Percentiles rank a stretch among this genome's conserved stretches.
Conservation (phyloP, 1,140 invertebrate genomes). For the Triops longicaudatus region DNA sequence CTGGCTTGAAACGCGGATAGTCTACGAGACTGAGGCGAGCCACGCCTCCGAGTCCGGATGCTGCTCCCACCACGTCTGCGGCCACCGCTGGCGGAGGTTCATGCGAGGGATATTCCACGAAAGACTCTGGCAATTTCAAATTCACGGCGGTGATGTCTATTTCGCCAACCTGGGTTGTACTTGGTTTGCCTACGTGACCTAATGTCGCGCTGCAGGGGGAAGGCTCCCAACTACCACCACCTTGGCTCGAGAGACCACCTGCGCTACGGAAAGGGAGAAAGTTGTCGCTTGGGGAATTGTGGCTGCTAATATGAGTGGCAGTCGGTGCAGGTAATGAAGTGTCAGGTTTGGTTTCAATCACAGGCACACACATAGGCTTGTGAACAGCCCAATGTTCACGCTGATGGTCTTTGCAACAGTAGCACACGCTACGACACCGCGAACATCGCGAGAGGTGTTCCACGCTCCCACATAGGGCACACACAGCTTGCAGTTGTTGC, state of each 20-base stretch:
- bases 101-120: not conserved
- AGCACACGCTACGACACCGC: conserved; percentile 59
- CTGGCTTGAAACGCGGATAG: not conserved
- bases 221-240: not conserved
- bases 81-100: not conserved
- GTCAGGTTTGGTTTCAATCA: not conserved
- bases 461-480: conserved; percentile 56
- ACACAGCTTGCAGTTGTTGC: conserved; percentile 34
- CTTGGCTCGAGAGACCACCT: not conserved
- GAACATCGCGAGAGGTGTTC: conserved; percentile 62
- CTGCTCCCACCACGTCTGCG: not conserved
- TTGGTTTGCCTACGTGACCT: not conserved
- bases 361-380: conserved; percentile 43
- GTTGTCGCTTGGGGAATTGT: not conserved
- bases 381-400: conserved; percentile 64
- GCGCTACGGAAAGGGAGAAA: not conserved
- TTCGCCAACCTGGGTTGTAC: not conserved
- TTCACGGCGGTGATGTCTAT: not conserved
- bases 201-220: not conserved
- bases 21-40: not conserved
- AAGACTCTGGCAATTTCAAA: not conserved
- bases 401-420: conserved; percentile 71
- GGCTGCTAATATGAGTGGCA: not conserved
- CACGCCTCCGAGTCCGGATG: conserved; percentile 4
- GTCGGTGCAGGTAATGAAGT: not conserved